phyloP scores from a whole-genome alignment of 1,140 invertebrate species.

The Trichonephila inaurata region DNA sequence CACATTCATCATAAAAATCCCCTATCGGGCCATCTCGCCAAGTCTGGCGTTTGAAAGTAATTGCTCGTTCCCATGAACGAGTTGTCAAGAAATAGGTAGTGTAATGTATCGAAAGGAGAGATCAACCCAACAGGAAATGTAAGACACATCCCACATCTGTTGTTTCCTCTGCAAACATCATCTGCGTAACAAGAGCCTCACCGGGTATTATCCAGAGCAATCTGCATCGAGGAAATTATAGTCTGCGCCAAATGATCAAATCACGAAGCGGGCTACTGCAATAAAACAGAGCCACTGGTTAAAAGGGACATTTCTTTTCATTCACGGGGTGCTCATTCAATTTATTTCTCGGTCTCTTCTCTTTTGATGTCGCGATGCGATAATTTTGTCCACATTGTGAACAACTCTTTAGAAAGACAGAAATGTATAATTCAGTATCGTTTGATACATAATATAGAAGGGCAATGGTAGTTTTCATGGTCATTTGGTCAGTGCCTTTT shows the following conservation, averaged over 20 bases:
- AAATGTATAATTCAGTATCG: constrained; percentile 1
- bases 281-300: background rate
- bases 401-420: background rate
- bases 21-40: background rate
- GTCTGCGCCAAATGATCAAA: background rate
- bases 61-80: background rate
- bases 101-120: background rate
- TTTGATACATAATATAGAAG: constrained; percentile 28
- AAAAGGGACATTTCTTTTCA: background rate
- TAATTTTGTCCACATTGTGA: background rate
- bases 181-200: background rate
- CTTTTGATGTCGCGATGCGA: constrained; percentile 6
- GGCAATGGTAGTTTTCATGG: constrained; percentile 51
- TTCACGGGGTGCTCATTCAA: background rate
- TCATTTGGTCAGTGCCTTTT: background rate
- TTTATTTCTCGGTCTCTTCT: too few relatives aligned
- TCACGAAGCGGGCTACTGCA: background rate
- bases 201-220: background rate
- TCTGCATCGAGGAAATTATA: background rate
- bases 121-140: constrained; percentile 23
- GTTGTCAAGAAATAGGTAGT: background rate
- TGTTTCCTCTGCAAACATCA: constrained; percentile 23
- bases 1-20: too few relatives aligned
- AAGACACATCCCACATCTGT: constrained; percentile 6
- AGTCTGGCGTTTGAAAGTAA: background rate